These are phyloP conservation scores for Dasyurus viverrinus DNA, from an alignment of 2,113 vertebrate species.

Conservation along the genomic window DNA sequence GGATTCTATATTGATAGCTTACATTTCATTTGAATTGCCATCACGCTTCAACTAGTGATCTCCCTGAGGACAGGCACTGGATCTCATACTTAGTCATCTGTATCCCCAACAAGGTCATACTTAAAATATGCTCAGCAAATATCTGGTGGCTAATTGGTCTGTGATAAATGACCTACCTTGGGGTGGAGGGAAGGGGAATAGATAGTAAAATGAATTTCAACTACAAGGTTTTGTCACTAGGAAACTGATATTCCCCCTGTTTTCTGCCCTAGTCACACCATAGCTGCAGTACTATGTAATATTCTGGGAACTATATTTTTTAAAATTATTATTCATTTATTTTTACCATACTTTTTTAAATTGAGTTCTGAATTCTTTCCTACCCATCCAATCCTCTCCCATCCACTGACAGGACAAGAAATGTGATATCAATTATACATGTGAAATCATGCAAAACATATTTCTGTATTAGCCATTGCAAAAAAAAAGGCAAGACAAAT, in stretches of 20 bases:
- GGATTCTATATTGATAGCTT: neutral
- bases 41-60: neutral
- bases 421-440: neutral
- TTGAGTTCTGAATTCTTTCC: neutral
- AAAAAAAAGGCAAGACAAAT: neutral
- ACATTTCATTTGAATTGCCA: neutral
- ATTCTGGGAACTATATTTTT: neutral
- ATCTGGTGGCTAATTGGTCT: neutral
- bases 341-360: neutral
- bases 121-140: neutral
- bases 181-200: neutral
- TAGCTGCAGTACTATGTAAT: neutral
- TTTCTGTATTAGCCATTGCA: neutral
- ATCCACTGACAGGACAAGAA: neutral
- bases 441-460: neutral
- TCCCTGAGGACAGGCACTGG: neutral
- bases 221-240: neutral
- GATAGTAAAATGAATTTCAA: neutral
- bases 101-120: neutral
- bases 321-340: too few relatives aligned
- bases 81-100: neutral
- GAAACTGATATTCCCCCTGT: neutral
- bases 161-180: neutral
- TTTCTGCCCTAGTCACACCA: neutral
- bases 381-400: neutral